Percentiles rank a stretch among this genome's conserved stretches.
phyloP scores from a whole-genome alignment of 2,888 invertebrate genomes.

The Cephus rjabovi region DNA sequence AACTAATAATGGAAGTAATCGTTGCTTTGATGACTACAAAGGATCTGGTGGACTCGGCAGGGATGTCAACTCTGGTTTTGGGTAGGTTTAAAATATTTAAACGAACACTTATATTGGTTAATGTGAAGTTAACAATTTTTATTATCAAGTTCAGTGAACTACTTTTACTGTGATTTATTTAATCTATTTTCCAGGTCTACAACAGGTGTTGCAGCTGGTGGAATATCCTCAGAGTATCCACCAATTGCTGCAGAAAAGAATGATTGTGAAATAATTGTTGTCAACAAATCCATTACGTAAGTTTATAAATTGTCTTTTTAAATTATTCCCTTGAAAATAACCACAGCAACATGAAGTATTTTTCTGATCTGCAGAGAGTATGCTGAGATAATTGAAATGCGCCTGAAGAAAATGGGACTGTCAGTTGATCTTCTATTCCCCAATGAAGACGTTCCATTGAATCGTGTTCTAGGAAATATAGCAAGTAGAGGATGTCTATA shows the following conservation, averaged over 20 bases:
- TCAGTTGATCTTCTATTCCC: slow-evolving; percentile 91
- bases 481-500: slow-evolving; percentile 90
- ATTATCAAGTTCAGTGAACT: not conserved
- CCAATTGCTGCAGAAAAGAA: slow-evolving; percentile 73
- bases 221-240: slow-evolving; percentile 32
- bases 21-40: slow-evolving; percentile 55
- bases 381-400: slow-evolving; percentile 87
- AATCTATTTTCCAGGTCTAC: not conserved
- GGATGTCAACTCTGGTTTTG: not conserved
- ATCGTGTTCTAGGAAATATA: slow-evolving; percentile 85
- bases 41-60: slow-evolving; percentile 26
- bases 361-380: slow-evolving; percentile 74
- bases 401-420: slow-evolving; percentile 81
- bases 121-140: not conserved
- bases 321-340: slow-evolving; percentile 16
- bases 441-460: slow-evolving; percentile 87
- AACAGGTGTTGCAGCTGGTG: not conserved
- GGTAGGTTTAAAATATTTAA: not conserved
- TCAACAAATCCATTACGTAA: slow-evolving; percentile 85
- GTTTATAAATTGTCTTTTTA: slow-evolving; percentile 48
- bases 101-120: not conserved
- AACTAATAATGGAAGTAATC: slow-evolving; percentile 51
- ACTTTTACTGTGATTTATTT: not conserved
- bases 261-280: slow-evolving; percentile 92
- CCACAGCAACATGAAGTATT: slow-evolving; percentile 23